These are phyloP conservation scores for Euschistus heros DNA, from an alignment of 1,140 invertebrate species.

Conservation along the genomic window DNA sequence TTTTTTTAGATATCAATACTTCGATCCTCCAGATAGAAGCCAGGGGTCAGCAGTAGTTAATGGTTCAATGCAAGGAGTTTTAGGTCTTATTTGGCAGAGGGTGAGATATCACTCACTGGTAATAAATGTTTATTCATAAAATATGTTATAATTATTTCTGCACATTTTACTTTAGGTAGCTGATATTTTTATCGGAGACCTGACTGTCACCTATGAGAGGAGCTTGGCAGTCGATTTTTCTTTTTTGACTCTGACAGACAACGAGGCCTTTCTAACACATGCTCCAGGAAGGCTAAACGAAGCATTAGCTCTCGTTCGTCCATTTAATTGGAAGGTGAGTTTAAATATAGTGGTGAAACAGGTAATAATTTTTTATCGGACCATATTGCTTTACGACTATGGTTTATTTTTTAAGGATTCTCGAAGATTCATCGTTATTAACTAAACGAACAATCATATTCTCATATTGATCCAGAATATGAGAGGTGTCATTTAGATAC, in stretches of 20 bases:
- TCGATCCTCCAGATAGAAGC: slow-evolving; percentile 54
- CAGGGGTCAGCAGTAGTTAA: slow-evolving; percentile 52
- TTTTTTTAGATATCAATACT: slow-evolving; percentile 45
- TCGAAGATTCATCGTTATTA: too few species aligned
- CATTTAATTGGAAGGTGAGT: slow-evolving; percentile 52
- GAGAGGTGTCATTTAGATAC: too few species aligned
- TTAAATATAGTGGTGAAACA: too few species aligned
- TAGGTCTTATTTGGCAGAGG: slow-evolving; percentile 52
- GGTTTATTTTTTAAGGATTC: too few species aligned
- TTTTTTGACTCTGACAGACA: slow-evolving; percentile 56
- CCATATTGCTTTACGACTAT: too few species aligned
- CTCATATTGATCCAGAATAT: too few species aligned
- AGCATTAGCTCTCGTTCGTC: slow-evolving; percentile 53
- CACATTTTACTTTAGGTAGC: slow-evolving; percentile 41
- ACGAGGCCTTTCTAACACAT: slow-evolving; percentile 57
- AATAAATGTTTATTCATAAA: neutral
- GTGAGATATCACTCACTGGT: slow-evolving; percentile 34
- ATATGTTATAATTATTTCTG: neutral
- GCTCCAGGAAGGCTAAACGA: slow-evolving; percentile 55
- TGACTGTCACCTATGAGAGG: slow-evolving; percentile 54
- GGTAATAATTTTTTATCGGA: too few species aligned
- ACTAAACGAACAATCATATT: too few species aligned
- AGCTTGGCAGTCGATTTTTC: slow-evolving; percentile 55
- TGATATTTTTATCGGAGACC: slow-evolving; percentile 56
- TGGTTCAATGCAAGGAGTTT: slow-evolving; percentile 52